These are phyloP conservation scores for Hartigia nigra DNA, from an alignment of 2,888 invertebrate species.

Conservation along the genomic window DNA sequence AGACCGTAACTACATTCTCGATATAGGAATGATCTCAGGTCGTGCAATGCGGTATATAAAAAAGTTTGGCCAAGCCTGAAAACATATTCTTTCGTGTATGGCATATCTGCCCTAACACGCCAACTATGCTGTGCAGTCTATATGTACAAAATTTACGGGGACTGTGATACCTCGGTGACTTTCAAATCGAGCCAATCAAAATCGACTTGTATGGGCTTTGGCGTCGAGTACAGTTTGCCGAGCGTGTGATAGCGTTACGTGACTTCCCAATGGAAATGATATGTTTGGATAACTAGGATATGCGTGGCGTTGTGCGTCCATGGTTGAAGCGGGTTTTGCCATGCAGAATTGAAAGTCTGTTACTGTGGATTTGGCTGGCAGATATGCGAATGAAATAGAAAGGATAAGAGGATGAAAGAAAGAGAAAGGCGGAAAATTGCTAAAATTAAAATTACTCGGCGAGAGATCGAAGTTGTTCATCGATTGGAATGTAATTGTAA, in stretches of 20 bases:
- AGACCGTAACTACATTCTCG: conserved; percentile 14
- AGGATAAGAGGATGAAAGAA: background rate
- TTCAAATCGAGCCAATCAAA: background rate
- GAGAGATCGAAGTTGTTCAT: background rate
- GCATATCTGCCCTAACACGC: background rate
- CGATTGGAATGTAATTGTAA: background rate
- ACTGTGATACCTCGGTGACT: background rate
- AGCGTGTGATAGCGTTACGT: conserved; percentile 36
- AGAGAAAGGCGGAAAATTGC: too few relatives aligned
- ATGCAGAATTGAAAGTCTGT: background rate
- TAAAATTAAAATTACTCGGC: background rate
- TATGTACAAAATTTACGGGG: background rate
- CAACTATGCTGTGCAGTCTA: background rate
- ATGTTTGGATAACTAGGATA: conserved; percentile 26
- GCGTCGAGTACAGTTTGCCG: background rate
- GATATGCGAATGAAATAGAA: background rate
- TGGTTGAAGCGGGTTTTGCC: background rate
- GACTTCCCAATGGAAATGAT: conserved; percentile 40
- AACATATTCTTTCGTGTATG: too few relatives aligned
- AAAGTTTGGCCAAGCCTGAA: background rate
- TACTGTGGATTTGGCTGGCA: background rate
- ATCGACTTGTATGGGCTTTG: background rate
- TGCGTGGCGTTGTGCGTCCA: background rate
- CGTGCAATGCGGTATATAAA: background rate
- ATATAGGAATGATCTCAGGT: background rate